Evolutionary conservation across 2,113 vertebrate species (phyloP).

Genomic region (Gobius niger): DNA sequence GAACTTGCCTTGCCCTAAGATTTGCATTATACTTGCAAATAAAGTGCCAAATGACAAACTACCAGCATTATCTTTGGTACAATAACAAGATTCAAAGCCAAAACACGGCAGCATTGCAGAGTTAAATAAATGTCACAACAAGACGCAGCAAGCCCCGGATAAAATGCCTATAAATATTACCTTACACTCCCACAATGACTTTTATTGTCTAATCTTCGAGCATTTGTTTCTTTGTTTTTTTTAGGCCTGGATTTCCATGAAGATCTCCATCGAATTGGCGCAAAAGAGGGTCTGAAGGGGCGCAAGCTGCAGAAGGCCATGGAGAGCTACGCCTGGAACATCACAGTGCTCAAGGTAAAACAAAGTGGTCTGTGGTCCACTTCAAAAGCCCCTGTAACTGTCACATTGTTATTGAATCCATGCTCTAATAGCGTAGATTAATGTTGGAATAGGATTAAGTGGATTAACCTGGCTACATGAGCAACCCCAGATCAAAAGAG

Average conservation of each 20-base stretch:
- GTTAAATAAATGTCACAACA: too few relatives aligned
- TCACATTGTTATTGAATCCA: not conserved
- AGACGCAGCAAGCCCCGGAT: too few relatives aligned
- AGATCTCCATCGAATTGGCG: conserved; percentile 86
- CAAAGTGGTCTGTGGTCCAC: not conserved
- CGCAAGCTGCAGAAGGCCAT: conserved; percentile 89
- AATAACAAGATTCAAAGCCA: too few relatives aligned
- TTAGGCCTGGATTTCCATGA: conserved; percentile 90
- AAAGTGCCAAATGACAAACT: too few relatives aligned
- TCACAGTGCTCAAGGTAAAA: conserved; percentile 81
- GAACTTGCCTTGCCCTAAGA: too few relatives aligned
- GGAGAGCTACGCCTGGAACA: conserved; percentile 95
- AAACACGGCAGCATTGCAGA: too few relatives aligned
- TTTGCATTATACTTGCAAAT: too few relatives aligned
- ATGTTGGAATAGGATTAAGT: conserved; percentile 19
- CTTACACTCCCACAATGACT: too few relatives aligned
- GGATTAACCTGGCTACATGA: conserved; percentile 20
- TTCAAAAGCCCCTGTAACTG: not conserved
- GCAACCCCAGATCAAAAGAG: conserved; percentile 17
- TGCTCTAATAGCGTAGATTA: not conserved
- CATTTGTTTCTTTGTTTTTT: conserved; percentile 1
- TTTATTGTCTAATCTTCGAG: too few relatives aligned
- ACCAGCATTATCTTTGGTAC: too few relatives aligned
- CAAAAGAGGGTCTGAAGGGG: conserved; percentile 87
- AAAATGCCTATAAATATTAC: too few relatives aligned